Evolutionary conservation across 1,140 invertebrate genomes (phyloP).

Genomic region (Diachasma alloeum): DNA sequence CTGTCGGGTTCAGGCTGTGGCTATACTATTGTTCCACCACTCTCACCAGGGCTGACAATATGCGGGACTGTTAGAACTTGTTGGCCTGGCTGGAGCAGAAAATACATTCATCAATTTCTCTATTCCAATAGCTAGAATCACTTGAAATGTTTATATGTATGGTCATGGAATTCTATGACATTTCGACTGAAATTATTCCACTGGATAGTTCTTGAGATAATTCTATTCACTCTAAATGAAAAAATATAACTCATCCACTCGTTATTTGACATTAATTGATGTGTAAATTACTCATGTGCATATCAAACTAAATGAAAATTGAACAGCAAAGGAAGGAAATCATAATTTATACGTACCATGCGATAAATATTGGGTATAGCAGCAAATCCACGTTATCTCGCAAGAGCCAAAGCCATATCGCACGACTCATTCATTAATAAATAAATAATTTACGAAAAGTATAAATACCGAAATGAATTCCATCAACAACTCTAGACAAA

Average conservation of each 20-base stretch:
- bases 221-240: too few relatives aligned
- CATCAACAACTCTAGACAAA: too few relatives aligned
- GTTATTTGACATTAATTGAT: background rate
- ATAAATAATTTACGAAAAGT: background rate
- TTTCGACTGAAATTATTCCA: too few relatives aligned
- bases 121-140: background rate
- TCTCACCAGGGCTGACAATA: slow-evolving; percentile 53
- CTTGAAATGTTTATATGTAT: too few relatives aligned
- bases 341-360: slow-evolving; percentile 57
- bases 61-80: slow-evolving; percentile 50
- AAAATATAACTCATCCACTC: too few relatives aligned
- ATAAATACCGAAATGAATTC: too few relatives aligned
- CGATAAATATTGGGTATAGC: slow-evolving; percentile 44
- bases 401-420: slow-evolving; percentile 42
- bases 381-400: slow-evolving; percentile 50
- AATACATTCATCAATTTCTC: background rate
- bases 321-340: slow-evolving; percentile 28
- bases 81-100: slow-evolving; percentile 44
- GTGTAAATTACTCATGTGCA: slow-evolving; percentile 19
- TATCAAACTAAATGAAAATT: slow-evolving; percentile 39
- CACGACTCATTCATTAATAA: slow-evolving; percentile 52
- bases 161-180: too few relatives aligned
- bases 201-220: too few relatives aligned
- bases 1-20: slow-evolving; percentile 21
- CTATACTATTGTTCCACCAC: slow-evolving; percentile 57